phyloP scores from a whole-genome alignment of 2,888 invertebrate species.

The Leucania comma region DNA sequence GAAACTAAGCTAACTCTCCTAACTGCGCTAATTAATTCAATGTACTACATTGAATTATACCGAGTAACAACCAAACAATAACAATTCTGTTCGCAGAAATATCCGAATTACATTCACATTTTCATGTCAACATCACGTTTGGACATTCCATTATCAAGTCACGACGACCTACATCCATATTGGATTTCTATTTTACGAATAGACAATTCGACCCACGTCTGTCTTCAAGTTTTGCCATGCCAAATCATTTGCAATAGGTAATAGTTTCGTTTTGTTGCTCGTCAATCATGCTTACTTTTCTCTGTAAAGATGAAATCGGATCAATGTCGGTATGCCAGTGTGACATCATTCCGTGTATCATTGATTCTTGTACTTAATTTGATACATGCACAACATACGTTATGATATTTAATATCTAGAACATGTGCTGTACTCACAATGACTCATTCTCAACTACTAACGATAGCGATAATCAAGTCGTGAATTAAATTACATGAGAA shows the following conservation, averaged over 20 bases:
- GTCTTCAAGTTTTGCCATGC: constrained; percentile 43
- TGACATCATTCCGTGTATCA: constrained; percentile 68
- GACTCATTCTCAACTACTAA: constrained; percentile 78
- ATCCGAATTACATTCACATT: constrained; percentile 74
- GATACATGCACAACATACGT: constrained; percentile 63
- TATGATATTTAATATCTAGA: constrained; percentile 73
- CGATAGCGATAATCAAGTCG: constrained; percentile 73
- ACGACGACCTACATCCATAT: constrained; percentile 76
- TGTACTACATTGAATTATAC: constrained; percentile 27
- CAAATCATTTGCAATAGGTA: constrained; percentile 14
- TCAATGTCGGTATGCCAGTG: constrained; percentile 58
- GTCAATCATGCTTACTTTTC: constrained; percentile 46
- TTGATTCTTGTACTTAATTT: constrained; percentile 64
- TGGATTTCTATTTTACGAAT: constrained; percentile 74
- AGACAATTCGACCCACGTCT: constrained; percentile 68
- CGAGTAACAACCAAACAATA: constrained; percentile 49
- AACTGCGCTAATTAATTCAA: constrained; percentile 51
- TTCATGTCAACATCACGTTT: constrained; percentile 77
- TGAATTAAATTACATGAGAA: constrained; percentile 82
- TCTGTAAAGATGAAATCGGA: constrained; percentile 52
- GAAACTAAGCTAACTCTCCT: constrained; percentile 29
- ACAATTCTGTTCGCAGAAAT: constrained; percentile 67
- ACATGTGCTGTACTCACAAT: constrained; percentile 71
- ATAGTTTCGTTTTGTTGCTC: constrained; percentile 28
- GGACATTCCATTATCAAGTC: constrained; percentile 77